These are phyloP conservation scores for Propithecus perrieri DNA, from an alignment of 2,797 vertebrate genomes.

Conservation along the genomic window DNA sequence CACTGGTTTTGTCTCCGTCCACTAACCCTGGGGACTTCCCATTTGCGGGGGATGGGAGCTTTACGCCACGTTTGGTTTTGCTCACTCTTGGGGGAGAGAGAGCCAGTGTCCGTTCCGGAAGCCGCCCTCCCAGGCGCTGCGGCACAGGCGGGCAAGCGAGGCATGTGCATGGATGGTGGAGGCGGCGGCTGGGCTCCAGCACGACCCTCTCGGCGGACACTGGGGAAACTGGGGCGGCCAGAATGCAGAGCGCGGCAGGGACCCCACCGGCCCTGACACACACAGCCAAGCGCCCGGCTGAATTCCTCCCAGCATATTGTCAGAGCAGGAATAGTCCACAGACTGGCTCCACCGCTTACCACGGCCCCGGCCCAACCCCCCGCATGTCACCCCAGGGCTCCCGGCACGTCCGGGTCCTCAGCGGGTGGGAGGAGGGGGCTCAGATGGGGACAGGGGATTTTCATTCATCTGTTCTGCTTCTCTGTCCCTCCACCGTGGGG, in stretches of 20 bases:
- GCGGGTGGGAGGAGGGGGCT: not conserved
- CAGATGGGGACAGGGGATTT: fast-evolving
- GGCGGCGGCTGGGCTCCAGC: not conserved
- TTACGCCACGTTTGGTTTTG: not conserved
- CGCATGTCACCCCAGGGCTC: not conserved
- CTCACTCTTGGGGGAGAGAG: not conserved
- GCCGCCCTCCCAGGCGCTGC: not conserved
- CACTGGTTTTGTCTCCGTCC: not conserved
- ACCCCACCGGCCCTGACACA: fast-evolving
- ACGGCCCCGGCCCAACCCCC: conserved; percentile 70
- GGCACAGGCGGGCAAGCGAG: not conserved
- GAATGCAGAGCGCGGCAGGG: not conserved
- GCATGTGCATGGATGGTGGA: fast-evolving
- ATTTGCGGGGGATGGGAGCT: fast-evolving
- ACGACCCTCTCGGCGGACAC: not conserved
- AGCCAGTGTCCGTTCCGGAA: not conserved
- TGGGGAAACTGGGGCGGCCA: fast-evolving
- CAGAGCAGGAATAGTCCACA: conserved; percentile 34
- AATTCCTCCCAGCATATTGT: not conserved
- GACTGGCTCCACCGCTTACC: conserved; percentile 55
- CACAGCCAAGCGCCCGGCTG: not conserved
- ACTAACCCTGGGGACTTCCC: not conserved
- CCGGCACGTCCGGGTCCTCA: fast-evolving
- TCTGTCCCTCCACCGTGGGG: fast-evolving
- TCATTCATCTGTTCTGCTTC: not conserved